Evolutionary conservation across 2,113 vertebrate species (phyloP), one percentile per base, ranked within the genome.

Genomic region (Tupaia tana): DNA sequence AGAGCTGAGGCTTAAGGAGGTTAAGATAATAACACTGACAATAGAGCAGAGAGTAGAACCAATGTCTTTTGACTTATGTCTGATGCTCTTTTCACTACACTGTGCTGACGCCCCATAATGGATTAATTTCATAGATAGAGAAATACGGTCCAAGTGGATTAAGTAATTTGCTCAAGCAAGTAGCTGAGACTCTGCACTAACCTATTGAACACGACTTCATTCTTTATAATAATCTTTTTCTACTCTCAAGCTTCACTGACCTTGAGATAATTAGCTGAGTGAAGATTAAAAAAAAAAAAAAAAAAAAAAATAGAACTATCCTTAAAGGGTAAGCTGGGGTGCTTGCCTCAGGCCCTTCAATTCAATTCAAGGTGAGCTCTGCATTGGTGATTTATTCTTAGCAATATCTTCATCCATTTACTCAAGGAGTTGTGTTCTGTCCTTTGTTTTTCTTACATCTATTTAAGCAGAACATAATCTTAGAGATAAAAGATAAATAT

Each of bases 101-200:
- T 1, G 4, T 71, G 54, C 63, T 71, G 56, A 81, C 63, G 85
- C 66, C 63, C 73, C 70, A 54, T 24, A 92, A 83, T 56, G 29
- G n/a, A 74, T 84, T 92, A 52, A 95, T 90, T 86, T 96, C 80
- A 87, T n/a, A 82, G 69, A 91, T 73, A 95, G 92, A 95, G 83
- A 97, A 81, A 80, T 93, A 94, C 83, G 34, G 54, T 81, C 24
- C 71, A 71, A 87, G 74, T 77, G 29, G 85, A 96, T 96, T 92
- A 84, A 90, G 82, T 56, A 90, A 96, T 88, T 94, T 96, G 29
- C 43, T 92, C 70, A 84, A 88, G 52, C 90, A 89, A 95, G 94
- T 87, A 63, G 75, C 27, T 80, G 34, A 93, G 15, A 61, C 79
- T 89, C 94, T 22, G 22, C 27, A 56, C 66, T 80, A 80, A 95